phyloP scores from a whole-genome alignment of 2,888 invertebrate genomes.

The Campopleginae sp. region DNA sequence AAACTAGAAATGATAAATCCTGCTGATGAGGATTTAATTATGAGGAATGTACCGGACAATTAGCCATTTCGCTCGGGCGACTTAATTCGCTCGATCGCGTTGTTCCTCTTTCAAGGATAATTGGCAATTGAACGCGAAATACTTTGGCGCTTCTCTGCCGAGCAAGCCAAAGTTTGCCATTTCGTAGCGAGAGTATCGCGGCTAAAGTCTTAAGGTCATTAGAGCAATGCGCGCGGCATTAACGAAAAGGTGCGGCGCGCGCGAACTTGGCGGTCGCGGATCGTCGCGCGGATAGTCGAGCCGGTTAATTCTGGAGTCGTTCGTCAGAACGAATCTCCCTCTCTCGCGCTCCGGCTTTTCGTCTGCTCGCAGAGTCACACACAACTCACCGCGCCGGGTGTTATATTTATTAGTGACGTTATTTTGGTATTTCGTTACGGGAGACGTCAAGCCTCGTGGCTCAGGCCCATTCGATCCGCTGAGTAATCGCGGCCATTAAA shows the following conservation, averaged over 20 bases:
- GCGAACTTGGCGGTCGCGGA: slow-evolving; percentile 59
- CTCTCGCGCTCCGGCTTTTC: slow-evolving; percentile 30
- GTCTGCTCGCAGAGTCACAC: slow-evolving; percentile 67
- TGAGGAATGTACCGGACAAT: neutral
- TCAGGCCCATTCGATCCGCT: slow-evolving; percentile 82
- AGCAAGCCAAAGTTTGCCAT: neutral
- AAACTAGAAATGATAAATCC: neutral
- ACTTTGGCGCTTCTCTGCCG: neutral
- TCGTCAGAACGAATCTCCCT: slow-evolving; percentile 73
- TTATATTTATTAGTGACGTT: slow-evolving; percentile 83
- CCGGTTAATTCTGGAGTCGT: slow-evolving; percentile 83
- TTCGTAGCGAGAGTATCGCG: slow-evolving; percentile 4
- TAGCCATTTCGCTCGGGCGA: neutral
- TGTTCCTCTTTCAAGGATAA: neutral
- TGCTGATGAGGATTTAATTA: neutral
- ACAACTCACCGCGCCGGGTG: slow-evolving; percentile 67
- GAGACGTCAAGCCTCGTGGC: slow-evolving; percentile 78
- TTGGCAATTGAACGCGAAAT: neutral
- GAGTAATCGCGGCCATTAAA: slow-evolving; percentile 83
- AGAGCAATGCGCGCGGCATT: slow-evolving; percentile 49
- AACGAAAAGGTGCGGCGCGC: slow-evolving; percentile 37
- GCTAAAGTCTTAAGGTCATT: slow-evolving; percentile 30
- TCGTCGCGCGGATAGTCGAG: slow-evolving; percentile 71
- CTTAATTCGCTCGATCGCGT: neutral
- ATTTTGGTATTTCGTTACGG: slow-evolving; percentile 83